phyloP scores from a whole-genome alignment of 2,113 vertebrate species.

The Myiozetetes cayanensis region DNA sequence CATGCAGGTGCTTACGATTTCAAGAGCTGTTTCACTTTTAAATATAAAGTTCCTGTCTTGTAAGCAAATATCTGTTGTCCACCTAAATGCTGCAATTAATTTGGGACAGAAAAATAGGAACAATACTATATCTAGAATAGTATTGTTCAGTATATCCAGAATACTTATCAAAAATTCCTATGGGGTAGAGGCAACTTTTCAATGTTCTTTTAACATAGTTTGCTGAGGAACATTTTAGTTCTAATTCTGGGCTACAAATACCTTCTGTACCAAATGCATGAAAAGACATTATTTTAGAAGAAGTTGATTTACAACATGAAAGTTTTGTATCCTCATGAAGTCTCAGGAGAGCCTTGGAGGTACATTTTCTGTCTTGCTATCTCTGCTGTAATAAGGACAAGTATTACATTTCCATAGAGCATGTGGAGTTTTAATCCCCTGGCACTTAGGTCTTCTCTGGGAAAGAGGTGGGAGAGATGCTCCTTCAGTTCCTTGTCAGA shows the following conservation, averaged over 20 bases:
- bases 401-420: conserved; percentile 49
- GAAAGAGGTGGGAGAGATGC: conserved; percentile 32
- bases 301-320: conserved; percentile 71
- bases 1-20: neutral
- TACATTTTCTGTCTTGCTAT: conserved; percentile 54
- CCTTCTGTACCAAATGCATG: conserved; percentile 23
- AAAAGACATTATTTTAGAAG: conserved; percentile 69
- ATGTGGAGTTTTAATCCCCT: conserved; percentile 18
- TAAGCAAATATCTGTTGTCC: neutral
- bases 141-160: neutral
- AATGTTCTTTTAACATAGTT: neutral
- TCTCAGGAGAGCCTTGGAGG: conserved; percentile 56
- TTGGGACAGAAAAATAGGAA: neutral
- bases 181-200: neutral
- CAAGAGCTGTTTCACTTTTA: neutral
- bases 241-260: conserved; percentile 34
- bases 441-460: conserved; percentile 25
- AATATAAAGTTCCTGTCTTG: neutral
- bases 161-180: neutral
- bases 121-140: neutral
- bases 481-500: conserved; percentile 35
- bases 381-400: conserved; percentile 37
- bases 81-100: neutral
- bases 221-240: conserved; percentile 22
- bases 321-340: conserved; percentile 55